Conservation (phyloP, 92 coral and sea anemone species). For the Zoanthus solanderi region DNA sequence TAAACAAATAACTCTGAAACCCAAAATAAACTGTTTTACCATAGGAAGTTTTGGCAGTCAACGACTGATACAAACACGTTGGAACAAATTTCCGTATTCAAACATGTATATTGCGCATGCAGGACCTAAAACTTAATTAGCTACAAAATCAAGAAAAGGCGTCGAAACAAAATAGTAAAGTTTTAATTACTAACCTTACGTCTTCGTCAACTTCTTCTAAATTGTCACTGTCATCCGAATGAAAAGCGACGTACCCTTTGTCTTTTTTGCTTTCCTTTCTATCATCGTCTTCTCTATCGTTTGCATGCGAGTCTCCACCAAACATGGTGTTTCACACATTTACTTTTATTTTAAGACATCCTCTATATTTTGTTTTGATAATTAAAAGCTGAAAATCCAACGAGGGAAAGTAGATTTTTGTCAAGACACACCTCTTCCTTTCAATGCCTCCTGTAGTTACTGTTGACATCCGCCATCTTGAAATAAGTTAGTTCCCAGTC, state of each 20-base stretch:
- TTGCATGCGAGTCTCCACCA: slow-evolving; percentile 59
- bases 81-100: not conserved
- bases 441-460: not conserved
- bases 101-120: not conserved
- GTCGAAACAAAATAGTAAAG: not conserved
- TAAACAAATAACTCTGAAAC: not conserved
- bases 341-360: not conserved
- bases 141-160: not conserved
- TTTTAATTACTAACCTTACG: slow-evolving; percentile 37
- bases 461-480: slow-evolving; percentile 81
- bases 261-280: slow-evolving; percentile 90
- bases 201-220: slow-evolving; percentile 85
- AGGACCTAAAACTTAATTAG: not conserved
- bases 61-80: not conserved
- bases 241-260: slow-evolving; percentile 93
- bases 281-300: slow-evolving; percentile 93
- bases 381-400: not conserved
- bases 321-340: slow-evolving; percentile 34
- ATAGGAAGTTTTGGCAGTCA: not conserved
- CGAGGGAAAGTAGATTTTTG: not conserved
- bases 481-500: slow-evolving; percentile 34
- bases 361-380: not conserved
- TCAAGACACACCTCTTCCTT: slow-evolving; percentile 54
- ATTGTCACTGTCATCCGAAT: slow-evolving; percentile 89
- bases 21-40: not conserved